Conservation (phyloP, 2,113 vertebrate species). For the Ailurus styani region DNA sequence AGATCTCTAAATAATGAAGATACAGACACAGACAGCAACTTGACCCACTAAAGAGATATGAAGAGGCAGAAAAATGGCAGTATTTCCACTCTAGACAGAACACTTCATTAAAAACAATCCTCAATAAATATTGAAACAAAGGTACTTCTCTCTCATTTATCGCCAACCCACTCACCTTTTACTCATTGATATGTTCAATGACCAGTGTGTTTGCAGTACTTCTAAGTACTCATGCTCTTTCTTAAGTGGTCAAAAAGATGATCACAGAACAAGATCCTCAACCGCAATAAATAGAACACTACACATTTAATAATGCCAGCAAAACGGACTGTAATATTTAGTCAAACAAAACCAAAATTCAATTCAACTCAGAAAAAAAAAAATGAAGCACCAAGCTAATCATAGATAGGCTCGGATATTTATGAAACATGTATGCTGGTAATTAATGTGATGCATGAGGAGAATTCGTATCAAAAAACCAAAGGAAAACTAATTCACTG, state of each 20-base stretch:
- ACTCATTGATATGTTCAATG: slow-evolving; percentile 14
- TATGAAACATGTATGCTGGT: neutral
- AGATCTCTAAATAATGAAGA: slow-evolving; percentile 27
- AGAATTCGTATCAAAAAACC: neutral
- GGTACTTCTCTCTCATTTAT: slow-evolving; percentile 41
- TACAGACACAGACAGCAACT: neutral
- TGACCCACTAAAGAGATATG: neutral
- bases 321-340: slow-evolving; percentile 18
- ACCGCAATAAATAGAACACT: neutral
- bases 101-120: slow-evolving; percentile 55
- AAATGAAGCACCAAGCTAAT: neutral
- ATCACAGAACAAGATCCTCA: neutral
- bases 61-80: slow-evolving; percentile 41
- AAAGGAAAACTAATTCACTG: neutral
- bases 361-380: neutral
- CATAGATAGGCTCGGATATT: neutral
- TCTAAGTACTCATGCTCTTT: neutral
- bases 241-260: slow-evolving; percentile 39
- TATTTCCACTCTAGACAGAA: slow-evolving; percentile 13
- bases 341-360: slow-evolving; percentile 30
- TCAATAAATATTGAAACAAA: slow-evolving; percentile 60
- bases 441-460: neutral
- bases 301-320: neutral
- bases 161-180: slow-evolving; percentile 2
- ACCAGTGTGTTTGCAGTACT: slow-evolving; percentile 28